phyloP scores from a whole-genome alignment of 37 sponge, comb jelly and placozoan genomes.

The Tethya wilhelma region DNA sequence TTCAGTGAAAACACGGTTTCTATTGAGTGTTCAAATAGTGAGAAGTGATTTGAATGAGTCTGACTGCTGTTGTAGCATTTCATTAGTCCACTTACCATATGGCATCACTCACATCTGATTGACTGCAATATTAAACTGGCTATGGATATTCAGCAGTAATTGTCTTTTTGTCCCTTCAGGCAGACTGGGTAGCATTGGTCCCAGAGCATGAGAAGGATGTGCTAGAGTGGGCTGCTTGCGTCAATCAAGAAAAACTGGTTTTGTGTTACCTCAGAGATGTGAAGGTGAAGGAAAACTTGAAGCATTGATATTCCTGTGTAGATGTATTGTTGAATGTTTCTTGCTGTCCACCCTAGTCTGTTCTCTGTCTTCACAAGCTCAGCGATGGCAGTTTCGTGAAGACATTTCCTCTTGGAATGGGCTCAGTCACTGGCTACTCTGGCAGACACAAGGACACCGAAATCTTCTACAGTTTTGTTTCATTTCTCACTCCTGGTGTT shows the following conservation, averaged over 20 bases:
- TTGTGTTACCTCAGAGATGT: conserved; percentile 88
- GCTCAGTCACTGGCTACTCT: conserved; percentile 61
- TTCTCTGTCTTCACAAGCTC: conserved; percentile 30
- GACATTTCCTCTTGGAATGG: conserved; percentile 77
- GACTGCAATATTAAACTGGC: too few species aligned
- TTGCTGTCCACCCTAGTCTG: conserved; percentile 11
- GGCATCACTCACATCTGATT: too few species aligned
- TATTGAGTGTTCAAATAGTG: too few species aligned
- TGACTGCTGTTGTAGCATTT: too few species aligned
- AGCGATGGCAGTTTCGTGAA: conserved; percentile 42
- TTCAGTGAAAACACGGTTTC: too few species aligned
- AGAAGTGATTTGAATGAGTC: too few species aligned
- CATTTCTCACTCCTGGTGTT: conserved; percentile 94
- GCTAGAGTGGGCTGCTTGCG: conserved; percentile 70
- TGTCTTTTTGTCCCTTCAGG: conserved; percentile 29
- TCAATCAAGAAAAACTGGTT: conserved; percentile 65
- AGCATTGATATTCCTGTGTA: neutral
- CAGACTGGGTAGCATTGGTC: conserved; percentile 72
- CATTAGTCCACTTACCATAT: too few species aligned
- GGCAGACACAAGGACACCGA: conserved; percentile 69
- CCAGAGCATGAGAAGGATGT: conserved; percentile 83
- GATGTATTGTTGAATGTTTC: neutral
- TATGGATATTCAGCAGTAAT: neutral
- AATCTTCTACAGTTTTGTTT: conserved; percentile 91
- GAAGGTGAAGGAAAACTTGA: conserved; percentile 58